Conservation (phyloP, 2,113 vertebrate species). For the Albula goreensis region DNA sequence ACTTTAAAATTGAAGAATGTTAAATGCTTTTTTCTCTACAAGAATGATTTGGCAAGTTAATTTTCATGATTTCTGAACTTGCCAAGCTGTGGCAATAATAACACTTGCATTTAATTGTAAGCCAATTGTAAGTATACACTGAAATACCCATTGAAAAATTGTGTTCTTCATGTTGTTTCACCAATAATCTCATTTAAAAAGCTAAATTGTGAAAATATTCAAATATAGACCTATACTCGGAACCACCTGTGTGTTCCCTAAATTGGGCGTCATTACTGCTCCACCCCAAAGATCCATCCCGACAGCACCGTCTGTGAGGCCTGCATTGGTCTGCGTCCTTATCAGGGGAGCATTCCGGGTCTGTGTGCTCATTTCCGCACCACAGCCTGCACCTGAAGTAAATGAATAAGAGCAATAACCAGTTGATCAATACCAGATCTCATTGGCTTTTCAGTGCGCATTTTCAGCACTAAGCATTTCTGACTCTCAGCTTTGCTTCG, state of each 20-base stretch:
- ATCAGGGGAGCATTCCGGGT: neutral
- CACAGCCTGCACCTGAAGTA: slow-evolving; percentile 39
- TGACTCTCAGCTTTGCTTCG: slow-evolving; percentile 56
- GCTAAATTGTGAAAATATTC: neutral
- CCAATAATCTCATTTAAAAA: neutral
- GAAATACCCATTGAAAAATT: no score
- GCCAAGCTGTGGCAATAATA: no score
- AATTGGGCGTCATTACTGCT: neutral
- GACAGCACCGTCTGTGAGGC: neutral
- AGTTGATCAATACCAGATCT: slow-evolving; percentile 55
- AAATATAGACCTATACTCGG: neutral
- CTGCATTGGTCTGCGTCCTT: neutral
- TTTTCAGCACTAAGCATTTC: slow-evolving; percentile 52
- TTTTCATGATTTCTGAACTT: no score
- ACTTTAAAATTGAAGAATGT: no score
- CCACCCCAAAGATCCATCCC: neutral
- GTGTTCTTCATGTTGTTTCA: no score
- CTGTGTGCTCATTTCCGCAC: slow-evolving; percentile 18
- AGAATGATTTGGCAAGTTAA: no score
- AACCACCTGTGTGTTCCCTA: neutral
- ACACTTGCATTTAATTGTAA: no score
- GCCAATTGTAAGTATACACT: no score
- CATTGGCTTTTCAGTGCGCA: slow-evolving; percentile 46
- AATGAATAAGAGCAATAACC: slow-evolving; percentile 55
- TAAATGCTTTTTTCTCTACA: no score